A percentile compares a stretch with the other conserved stretches of the same genome.
These are phyloP conservation scores for Amblyteles armatorius DNA, from an alignment of 2,888 invertebrate species.

Conservation along the genomic window DNA sequence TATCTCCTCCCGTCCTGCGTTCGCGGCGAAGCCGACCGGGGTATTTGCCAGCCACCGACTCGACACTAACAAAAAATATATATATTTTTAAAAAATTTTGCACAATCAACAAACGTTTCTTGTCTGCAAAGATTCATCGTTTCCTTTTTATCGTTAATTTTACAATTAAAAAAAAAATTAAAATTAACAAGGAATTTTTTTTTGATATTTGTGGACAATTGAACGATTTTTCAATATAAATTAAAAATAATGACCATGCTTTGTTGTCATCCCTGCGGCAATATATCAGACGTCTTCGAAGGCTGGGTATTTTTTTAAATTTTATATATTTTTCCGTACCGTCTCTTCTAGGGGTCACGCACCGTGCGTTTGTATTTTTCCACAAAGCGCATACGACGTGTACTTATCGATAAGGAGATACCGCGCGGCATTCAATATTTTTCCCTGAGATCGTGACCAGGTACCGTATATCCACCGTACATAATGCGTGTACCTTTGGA, in stretches of 20 bases:
- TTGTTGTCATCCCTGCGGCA: too few relatives aligned
- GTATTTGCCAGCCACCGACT: background rate
- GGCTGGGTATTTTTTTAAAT: too few relatives aligned
- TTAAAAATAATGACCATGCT: too few relatives aligned
- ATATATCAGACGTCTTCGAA: background rate
- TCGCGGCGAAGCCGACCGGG: background rate
- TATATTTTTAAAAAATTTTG: too few relatives aligned
- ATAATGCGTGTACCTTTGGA: background rate
- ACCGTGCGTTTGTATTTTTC: background rate
- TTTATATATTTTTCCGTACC: background rate
- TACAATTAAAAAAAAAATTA: background rate
- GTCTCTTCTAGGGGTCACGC: background rate
- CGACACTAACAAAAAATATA: too few relatives aligned
- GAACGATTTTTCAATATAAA: background rate
- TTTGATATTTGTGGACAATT: background rate
- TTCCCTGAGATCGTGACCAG: constrained; percentile 18
- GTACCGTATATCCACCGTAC: background rate
- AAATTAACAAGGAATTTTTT: background rate
- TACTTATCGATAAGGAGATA: constrained; percentile 56
- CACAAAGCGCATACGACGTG: background rate
- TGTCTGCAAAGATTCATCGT: background rate
- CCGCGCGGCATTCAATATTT: constrained; percentile 41
- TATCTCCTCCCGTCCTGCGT: constrained; percentile 16
- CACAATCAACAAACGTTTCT: too few relatives aligned
- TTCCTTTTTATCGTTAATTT: background rate